phyloP scores from a whole-genome alignment of 2,888 invertebrate species.

The Chydorus sphaericus region DNA sequence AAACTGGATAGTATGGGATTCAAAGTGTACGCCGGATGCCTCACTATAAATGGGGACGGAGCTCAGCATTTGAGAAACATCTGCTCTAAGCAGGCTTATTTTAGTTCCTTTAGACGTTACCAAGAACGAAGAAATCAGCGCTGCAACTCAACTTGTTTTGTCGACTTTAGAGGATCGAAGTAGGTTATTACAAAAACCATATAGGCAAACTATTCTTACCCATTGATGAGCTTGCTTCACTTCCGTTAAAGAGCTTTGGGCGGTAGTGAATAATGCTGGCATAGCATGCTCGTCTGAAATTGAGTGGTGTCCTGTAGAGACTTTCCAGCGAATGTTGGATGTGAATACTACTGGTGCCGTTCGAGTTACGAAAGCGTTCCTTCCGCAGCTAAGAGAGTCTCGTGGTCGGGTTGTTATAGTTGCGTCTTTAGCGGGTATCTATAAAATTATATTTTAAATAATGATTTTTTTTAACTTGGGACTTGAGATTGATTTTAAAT shows the following conservation, averaged over 20 bases:
- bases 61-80: conserved; percentile 22
- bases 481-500: too few species aligned
- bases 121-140: conserved; percentile 21
- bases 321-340: conserved; percentile 26
- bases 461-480: neutral
- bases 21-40: conserved; percentile 30
- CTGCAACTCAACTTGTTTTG: conserved; percentile 20
- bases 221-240: neutral
- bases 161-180: conserved; percentile 15
- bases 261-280: conserved; percentile 38
- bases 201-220: neutral
- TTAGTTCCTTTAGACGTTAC: conserved; percentile 32
- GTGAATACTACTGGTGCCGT: conserved; percentile 27
- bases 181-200: conserved; percentile 12
- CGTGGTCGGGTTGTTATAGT: conserved; percentile 25
- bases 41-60: conserved; percentile 25
- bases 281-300: conserved; percentile 32
- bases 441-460: neutral
- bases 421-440: conserved; percentile 26
- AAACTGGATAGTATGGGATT: conserved; percentile 25
- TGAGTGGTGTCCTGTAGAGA: conserved; percentile 32
- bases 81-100: conserved; percentile 23
- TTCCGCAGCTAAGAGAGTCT: conserved; percentile 24
- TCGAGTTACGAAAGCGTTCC: conserved; percentile 26
- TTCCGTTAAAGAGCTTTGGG: conserved; percentile 30